Percentiles rank a stretch among this genome's conserved stretches.
Evolutionary conservation across 2,113 vertebrate species (phyloP).

Genomic region (Platanista minor): DNA sequence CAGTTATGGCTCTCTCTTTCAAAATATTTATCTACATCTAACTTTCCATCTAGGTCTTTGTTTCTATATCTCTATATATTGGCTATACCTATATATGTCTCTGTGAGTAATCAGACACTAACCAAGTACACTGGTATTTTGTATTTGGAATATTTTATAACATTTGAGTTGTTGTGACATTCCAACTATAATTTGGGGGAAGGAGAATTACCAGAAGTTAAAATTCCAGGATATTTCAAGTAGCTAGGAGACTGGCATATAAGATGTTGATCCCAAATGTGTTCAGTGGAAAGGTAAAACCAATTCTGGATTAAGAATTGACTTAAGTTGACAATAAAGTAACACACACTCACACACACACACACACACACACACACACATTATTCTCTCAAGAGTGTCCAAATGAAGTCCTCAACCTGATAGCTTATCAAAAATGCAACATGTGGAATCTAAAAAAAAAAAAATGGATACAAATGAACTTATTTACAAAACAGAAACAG

Average conservation of each 20-base stretch:
- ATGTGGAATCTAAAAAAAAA: too few relatives aligned
- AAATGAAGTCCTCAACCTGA: not conserved
- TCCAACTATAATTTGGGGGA: not conserved
- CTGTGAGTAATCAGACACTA: not conserved
- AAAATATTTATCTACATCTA: not conserved
- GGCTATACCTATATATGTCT: not conserved
- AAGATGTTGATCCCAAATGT: not conserved
- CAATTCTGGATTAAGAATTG: not conserved
- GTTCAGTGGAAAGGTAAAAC: not conserved
- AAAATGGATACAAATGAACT: too few relatives aligned
- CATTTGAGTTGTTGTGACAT: not conserved
- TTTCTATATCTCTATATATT: not conserved
- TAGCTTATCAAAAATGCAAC: not conserved
- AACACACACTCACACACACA: not conserved
- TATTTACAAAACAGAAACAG: too few relatives aligned
- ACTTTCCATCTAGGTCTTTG: not conserved
- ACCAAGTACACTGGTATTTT: not conserved
- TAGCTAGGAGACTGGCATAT: accelerated
- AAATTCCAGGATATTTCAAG: not conserved
- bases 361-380: not conserved
- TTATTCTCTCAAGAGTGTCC: not conserved
- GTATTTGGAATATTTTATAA: not conserved
- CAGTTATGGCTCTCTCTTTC: not conserved
- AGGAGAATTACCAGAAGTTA: not conserved
- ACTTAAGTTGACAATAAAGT: not conserved